Base-by-base conservation (phyloP, 1,140 invertebrate genomes). In the Caenorhabditis briggsae region DNA sequence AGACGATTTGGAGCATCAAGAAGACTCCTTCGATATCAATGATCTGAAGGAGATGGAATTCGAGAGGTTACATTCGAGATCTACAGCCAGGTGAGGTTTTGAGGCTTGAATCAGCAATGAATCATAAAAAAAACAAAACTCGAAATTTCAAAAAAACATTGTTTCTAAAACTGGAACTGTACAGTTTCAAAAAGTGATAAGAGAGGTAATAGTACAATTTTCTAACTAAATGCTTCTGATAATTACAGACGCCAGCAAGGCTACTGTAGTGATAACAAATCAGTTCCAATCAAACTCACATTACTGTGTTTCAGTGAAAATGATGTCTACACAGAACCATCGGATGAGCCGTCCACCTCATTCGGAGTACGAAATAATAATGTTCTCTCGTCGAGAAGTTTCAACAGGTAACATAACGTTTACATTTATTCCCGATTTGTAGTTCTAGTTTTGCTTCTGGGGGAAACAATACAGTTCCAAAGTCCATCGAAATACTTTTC, bases 281-380 rank as follows among this genome's bases (percentile, higher is more conserved):
- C n/a, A 20, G 23, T 58, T 33, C 33, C 33, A 33, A 23, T 61
- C n/a, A 61, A 11, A 20, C 7, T 33, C n/a, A 25, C 59, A 61
- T 25, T 25, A 61, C 59, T 46, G 16, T n/a, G 12, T 70, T 78
- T 7, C 70, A 78, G 70, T 23, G 70, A 78, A 78, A 78, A 78
- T 11, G 70, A 78, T 78, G 70, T 78, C 20, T 50, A 78, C 70
- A 78, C 70, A n/a, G 70, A 78, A n/a, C 70, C 70, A 78, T 78
- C 70, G 5, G 70, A 78, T 11, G 70, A 78, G 46, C 70, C 70
- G n/a, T 78, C 70, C 8, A 78, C 70, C 12, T 78, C 70, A 46
- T 78, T 78, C 53, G 70, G 70, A 53, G 70, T 23, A 20, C 43
- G 70, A 78, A 78, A 78, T 46, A 78, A 78, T n/a, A 50, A 78